Base-by-base conservation (phyloP, 2,888 invertebrate species). In the Spodoptera picta region DNA sequence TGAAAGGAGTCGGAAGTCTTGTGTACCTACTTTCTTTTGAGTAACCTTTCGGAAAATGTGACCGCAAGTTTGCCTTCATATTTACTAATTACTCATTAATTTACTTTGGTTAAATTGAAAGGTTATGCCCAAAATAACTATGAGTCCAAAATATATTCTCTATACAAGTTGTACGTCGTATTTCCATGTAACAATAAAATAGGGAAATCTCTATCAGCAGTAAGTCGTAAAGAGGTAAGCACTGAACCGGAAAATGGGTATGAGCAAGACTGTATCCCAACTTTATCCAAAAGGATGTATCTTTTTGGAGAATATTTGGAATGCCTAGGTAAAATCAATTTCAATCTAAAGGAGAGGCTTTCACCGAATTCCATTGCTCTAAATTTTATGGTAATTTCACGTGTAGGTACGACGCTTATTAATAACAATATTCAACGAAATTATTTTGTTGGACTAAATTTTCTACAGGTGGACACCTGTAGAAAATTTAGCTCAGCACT, bases 231-330 rank as follows among this genome's bases (percentile, higher is more conserved):
- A 77, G 75, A 73, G 71, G 81, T 78, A 79, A 78, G 81, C 76
- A 81, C 64, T 81, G 80, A 79, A 80, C 77, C 77, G 81, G 79
- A 81, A 81, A 81, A 81, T 79, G 72, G 79, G 75, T 76, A 80
- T 67, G 79, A 69, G 73, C 75, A 75, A 79, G 73, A 75, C 74
- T 79, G 72, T 81, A 77, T 77, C 77, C 79, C 69, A 77, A 79
- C 77, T 77, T 79, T 79, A 79, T 79, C 65, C 69, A 67, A 79
- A 75, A 79, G 74, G 75, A 69, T 81, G 77, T 73, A 77, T 74
- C 68, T 80, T 79, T 75, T 73, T 55, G 60, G 43, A 53, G 71
- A 76, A 79, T 71, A 75, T 79, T 75, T 73, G 71, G 62, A 75
- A 77, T 77, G 51, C 65, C 77, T 79, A 77, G 71, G 77, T 73